phyloP scores from a whole-genome alignment of 2,888 invertebrate genomes.

The Adelphocoris suturalis region DNA sequence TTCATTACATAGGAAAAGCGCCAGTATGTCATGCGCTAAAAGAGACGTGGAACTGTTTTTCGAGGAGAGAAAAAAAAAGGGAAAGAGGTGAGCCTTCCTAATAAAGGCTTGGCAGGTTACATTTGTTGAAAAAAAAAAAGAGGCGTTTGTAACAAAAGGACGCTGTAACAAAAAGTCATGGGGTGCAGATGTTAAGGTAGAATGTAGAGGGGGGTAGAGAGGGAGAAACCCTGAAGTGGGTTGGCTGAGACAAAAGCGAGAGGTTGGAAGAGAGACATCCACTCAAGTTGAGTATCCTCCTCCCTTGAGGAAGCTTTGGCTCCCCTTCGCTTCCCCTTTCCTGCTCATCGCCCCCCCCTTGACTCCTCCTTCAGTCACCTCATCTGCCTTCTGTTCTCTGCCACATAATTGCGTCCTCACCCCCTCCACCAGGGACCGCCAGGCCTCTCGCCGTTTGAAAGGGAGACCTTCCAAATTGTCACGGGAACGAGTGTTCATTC shows the following conservation, averaged over 20 bases:
- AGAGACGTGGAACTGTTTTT: background rate
- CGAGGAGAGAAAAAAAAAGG: background rate
- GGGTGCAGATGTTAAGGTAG: background rate
- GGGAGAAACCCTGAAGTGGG: constrained; percentile 22
- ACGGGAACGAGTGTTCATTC: constrained; percentile 34
- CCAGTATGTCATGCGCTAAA: background rate
- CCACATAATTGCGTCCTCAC: constrained; percentile 29
- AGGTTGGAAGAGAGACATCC: constrained; percentile 61
- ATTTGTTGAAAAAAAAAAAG: constrained; percentile 45
- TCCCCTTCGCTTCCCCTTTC: too few species aligned
- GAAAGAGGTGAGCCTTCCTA: constrained; percentile 42
- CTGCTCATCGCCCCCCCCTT: background rate
- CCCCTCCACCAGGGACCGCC: background rate
- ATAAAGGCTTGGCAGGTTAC: constrained; percentile 63
- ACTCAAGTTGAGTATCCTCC: constrained; percentile 53
- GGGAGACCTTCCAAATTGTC: constrained; percentile 10
- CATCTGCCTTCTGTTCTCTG: constrained; percentile 51
- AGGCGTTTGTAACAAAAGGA: constrained; percentile 53
- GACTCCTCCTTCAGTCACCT: background rate
- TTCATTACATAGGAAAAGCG: background rate
- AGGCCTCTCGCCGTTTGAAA: too few species aligned
- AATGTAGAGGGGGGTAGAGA: background rate
- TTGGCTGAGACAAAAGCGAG: constrained; percentile 64
- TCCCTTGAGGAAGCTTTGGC: background rate
- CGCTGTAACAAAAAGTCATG: constrained; percentile 54